phyloP scores from a whole-genome alignment of 1,140 invertebrate genomes.

The Metaphire vulgaris region DNA sequence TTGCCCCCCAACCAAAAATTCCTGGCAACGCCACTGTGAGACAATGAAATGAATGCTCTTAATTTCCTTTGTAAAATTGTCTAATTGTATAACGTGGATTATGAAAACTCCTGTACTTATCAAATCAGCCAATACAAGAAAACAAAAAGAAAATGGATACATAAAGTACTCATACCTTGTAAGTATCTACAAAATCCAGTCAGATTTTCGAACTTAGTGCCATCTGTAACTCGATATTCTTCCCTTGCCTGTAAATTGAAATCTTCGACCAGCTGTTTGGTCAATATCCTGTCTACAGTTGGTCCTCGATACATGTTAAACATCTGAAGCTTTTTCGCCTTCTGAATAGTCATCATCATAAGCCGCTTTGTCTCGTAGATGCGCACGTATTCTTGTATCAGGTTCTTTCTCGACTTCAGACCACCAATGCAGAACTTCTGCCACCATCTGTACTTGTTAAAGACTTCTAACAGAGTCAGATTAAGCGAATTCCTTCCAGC shows the following conservation, averaged over 20 bases:
- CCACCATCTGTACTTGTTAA: background rate
- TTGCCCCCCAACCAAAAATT: no score
- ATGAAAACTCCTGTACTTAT: no score
- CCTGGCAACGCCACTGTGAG: no score
- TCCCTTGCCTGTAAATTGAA: conserved; percentile 13
- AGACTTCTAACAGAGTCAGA: background rate
- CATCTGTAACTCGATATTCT: background rate
- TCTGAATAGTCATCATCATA: conserved; percentile 5
- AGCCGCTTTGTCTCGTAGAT: conserved; percentile 26
- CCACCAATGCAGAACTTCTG: background rate
- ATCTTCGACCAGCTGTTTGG: conserved; percentile 3
- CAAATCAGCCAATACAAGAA: no score
- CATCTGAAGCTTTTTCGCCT: conserved; percentile 10
- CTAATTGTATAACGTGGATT: no score
- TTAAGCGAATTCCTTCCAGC: background rate
- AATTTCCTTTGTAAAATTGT: no score
- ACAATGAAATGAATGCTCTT: no score
- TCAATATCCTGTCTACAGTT: conserved; percentile 6
- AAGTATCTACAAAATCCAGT: background rate
- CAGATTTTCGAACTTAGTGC: background rate
- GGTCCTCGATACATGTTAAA: conserved; percentile 7
- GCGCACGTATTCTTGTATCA: conserved; percentile 22
- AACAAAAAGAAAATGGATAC: no score
- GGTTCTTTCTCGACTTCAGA: background rate
- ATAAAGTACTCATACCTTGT: no score